A percentile compares a stretch with the other conserved stretches of the same genome.
phyloP scores from a whole-genome alignment of 2,888 invertebrate genomes.

The Saturnia japonica region DNA sequence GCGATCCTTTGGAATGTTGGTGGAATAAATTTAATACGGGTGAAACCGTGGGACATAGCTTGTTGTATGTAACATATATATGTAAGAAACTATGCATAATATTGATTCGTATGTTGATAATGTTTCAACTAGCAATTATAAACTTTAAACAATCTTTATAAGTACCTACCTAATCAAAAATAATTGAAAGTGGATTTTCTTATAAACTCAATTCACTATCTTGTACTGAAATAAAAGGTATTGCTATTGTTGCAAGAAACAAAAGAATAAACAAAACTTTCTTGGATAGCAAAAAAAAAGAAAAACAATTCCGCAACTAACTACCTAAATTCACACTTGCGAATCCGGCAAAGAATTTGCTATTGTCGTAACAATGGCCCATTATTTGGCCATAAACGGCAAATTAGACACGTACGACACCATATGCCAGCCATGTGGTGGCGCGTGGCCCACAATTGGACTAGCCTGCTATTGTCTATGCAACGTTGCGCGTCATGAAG shows the following conservation, averaged over 20 bases:
- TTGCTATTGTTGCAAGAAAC: background rate
- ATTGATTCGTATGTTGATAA: no score
- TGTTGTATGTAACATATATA: no score
- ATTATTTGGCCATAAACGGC: constrained; percentile 52
- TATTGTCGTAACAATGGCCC: constrained; percentile 44
- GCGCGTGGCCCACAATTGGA: constrained; percentile 31
- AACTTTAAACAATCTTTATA: no score
- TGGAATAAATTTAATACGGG: no score
- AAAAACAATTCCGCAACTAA: constrained; percentile 2
- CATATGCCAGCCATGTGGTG: constrained; percentile 73
- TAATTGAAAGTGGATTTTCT: background rate
- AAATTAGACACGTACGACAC: constrained; percentile 46
- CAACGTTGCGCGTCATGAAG: constrained; percentile 40
- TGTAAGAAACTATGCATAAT: no score
- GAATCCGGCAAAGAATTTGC: constrained; percentile 31
- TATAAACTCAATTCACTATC: background rate
- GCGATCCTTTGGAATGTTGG: no score
- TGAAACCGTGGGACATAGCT: no score
- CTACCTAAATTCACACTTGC: constrained; percentile 23
- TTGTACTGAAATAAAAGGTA: no score
- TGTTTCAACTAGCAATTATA: no score
- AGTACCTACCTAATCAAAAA: no score
- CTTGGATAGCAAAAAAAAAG: background rate
- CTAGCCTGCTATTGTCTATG: constrained; percentile 47
- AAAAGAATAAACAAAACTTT: background rate